Evolutionary conservation across 2,113 vertebrate species (phyloP).

Genomic region (Pandion haliaetus): DNA sequence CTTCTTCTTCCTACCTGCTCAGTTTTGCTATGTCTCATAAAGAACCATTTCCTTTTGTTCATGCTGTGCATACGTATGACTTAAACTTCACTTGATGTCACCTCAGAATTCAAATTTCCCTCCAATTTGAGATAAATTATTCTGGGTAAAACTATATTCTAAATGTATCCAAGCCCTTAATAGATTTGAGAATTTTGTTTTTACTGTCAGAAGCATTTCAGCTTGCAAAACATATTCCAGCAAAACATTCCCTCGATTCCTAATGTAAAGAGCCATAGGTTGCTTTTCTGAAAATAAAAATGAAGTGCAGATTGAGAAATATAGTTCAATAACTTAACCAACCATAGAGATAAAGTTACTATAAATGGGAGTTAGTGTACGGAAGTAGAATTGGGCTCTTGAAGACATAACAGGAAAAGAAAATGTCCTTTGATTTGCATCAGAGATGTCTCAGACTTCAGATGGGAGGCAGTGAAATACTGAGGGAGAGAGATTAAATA

Average conservation of each 20-base stretch:
- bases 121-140: neutral
- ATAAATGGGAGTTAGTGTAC: neutral
- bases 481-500: neutral
- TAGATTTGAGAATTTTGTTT: neutral
- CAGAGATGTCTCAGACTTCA: neutral
- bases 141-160: slow-evolving; percentile 19
- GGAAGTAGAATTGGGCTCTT: neutral
- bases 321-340: neutral
- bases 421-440: slow-evolving; percentile 9
- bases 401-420: slow-evolving; percentile 51
- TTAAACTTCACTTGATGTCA: slow-evolving; percentile 9
- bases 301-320: neutral
- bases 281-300: neutral
- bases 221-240: neutral
- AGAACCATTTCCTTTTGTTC: slow-evolving; percentile 30
- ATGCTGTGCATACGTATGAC: neutral
- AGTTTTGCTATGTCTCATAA: neutral
- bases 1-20: neutral
- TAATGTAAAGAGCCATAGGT: neutral
- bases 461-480: neutral
- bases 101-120: slow-evolving; percentile 46
- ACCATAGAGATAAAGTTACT: neutral
- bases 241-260: neutral
- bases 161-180: slow-evolving; percentile 20
- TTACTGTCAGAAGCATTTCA: neutral